These are phyloP conservation scores for Ciconia boyciana DNA, from an alignment of 2,113 vertebrate species.

Conservation along the genomic window DNA sequence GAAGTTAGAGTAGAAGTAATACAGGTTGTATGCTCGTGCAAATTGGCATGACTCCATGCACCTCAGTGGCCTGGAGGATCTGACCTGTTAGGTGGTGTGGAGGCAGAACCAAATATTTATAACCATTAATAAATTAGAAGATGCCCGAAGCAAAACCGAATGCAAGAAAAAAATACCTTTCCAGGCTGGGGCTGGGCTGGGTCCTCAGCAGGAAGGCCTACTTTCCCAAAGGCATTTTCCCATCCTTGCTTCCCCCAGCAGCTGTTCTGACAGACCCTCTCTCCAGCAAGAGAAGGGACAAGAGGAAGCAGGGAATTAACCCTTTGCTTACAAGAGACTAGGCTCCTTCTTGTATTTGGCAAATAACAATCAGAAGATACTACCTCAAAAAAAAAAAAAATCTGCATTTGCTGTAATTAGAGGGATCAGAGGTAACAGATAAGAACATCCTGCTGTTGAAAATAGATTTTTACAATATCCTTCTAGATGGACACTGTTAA, in stretches of 20 bases:
- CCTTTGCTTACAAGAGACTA: background rate
- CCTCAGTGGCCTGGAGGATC: background rate
- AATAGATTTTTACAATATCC: background rate
- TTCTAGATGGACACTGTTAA: background rate
- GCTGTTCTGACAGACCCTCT: background rate
- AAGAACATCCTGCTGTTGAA: background rate
- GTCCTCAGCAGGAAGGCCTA: background rate
- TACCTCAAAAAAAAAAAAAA: background rate
- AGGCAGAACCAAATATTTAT: background rate
- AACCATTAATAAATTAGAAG: background rate
- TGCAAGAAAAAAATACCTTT: background rate
- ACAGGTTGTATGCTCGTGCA: background rate
- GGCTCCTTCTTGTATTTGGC: background rate
- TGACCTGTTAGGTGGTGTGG: background rate
- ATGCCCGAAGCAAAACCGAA: background rate
- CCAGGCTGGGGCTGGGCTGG: background rate
- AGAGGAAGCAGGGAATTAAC: background rate
- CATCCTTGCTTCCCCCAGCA: background rate
- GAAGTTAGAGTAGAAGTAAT: background rate
- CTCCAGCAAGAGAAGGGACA: background rate
- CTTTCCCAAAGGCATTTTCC: background rate
- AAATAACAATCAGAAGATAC: background rate
- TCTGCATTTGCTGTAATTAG: background rate
- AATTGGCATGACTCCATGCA: background rate
- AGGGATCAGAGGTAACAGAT: background rate